phyloP scores from a whole-genome alignment of 2,113 vertebrate genomes.

The Ceyx melanurus region DNA sequence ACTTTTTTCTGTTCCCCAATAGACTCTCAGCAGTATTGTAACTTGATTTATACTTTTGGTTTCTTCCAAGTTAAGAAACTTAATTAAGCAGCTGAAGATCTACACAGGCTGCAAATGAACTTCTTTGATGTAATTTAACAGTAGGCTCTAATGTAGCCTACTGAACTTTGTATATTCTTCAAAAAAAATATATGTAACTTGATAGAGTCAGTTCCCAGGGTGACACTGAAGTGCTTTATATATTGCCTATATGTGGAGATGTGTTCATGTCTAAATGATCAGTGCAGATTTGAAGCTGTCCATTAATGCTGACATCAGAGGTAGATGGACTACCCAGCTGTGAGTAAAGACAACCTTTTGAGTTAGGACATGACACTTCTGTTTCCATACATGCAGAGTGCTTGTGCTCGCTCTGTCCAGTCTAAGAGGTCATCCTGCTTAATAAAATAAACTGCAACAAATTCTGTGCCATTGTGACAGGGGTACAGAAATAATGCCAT shows the following conservation, averaged over 20 bases:
- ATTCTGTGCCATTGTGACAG: background rate
- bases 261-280: background rate
- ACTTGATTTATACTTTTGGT: conserved; percentile 8
- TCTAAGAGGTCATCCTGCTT: background rate
- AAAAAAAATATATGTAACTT: background rate
- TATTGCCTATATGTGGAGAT: background rate
- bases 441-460: background rate
- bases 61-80: conserved; percentile 21
- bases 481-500: background rate
- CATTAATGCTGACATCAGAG: background rate
- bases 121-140: background rate
- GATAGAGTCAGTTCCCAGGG: background rate
- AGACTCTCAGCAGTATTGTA: background rate
- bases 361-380: background rate
- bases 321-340: background rate
- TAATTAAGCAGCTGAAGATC: background rate
- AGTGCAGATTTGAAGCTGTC: background rate
- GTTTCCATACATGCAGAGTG: background rate
- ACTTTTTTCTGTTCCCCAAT: background rate
- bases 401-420: background rate
- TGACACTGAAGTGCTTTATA: background rate
- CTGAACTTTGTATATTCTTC: background rate
- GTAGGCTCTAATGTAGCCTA: background rate
- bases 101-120: background rate
- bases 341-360: background rate